Conservation (phyloP, 2,113 vertebrate species). For the Paramormyrops kingsleyae region DNA sequence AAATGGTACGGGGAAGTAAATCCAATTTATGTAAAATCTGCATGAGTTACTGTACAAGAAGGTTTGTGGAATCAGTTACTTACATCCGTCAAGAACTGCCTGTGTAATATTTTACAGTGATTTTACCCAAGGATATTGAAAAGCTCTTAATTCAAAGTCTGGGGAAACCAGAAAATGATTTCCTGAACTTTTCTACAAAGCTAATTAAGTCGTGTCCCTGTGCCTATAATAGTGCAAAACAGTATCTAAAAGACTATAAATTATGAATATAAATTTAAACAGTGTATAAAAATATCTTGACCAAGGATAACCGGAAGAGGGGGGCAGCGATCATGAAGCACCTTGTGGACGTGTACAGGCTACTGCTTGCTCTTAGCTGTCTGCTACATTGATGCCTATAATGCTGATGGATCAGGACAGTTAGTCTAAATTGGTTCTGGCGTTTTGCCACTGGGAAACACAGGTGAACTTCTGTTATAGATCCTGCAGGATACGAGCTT, state of each 20-base stretch:
- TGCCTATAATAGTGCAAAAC: background rate
- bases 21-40: background rate
- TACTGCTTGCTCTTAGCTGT: too few relatives aligned
- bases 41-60: background rate
- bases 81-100: background rate
- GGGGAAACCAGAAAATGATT: background rate
- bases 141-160: background rate
- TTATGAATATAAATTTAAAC: background rate
- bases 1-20: background rate
- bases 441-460: background rate
- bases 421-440: background rate
- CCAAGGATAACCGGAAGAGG: background rate
- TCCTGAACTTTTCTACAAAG: background rate
- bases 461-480: background rate
- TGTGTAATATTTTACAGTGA: background rate
- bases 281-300: background rate
- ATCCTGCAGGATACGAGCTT: background rate
- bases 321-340: background rate
- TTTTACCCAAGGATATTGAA: background rate
- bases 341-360: background rate
- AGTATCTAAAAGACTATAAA: background rate
- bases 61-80: background rate
- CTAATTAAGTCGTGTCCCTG: background rate
- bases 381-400: background rate
- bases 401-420: background rate